A percentile compares a stretch with the other conserved stretches of the same genome.
Conservation (phyloP, 2,113 vertebrate species). For the human (Homo sapiens) region DNA sequence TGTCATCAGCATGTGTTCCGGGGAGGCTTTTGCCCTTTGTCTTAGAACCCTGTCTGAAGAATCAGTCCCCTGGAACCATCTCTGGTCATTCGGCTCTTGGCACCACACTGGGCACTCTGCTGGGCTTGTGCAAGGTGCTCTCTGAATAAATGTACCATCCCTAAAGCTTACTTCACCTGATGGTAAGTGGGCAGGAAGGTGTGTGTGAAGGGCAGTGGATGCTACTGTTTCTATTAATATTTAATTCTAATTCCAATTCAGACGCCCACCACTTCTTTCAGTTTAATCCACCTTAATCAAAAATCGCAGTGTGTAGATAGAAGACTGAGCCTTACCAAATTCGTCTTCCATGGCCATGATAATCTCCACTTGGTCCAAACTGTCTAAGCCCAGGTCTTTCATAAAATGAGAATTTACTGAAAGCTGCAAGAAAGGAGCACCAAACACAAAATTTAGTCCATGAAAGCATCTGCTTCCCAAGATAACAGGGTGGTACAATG, state of each 20-base stretch:
- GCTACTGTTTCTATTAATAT: not conserved
- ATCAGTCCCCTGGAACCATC: not conserved
- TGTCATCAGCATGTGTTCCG: too few species aligned
- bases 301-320: not conserved
- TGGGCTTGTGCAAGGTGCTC: not conserved
- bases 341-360: conserved; percentile 99
- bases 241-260: not conserved
- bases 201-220: fast-evolving
- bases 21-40: not conserved
- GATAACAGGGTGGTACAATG: not conserved
- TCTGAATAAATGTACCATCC: not conserved
- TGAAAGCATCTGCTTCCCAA: not conserved
- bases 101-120: not conserved
- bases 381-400: conserved; percentile 98
- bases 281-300: not conserved
- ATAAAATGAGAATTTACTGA: conserved; percentile 92
- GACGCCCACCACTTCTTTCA: not conserved
- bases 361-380: conserved; percentile 99
- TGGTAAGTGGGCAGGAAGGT: not conserved
- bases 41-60: not conserved
- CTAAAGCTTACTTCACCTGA: not conserved
- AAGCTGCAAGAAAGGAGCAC: conserved; percentile 84
- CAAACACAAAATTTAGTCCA: not conserved
- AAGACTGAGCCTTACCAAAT: conserved; percentile 88
- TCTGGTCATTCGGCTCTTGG: not conserved